Evolutionary conservation across 64 coral and sea anemone genomes (phyloP).

Genomic region (Dendrophyllia cribrosa): DNA sequence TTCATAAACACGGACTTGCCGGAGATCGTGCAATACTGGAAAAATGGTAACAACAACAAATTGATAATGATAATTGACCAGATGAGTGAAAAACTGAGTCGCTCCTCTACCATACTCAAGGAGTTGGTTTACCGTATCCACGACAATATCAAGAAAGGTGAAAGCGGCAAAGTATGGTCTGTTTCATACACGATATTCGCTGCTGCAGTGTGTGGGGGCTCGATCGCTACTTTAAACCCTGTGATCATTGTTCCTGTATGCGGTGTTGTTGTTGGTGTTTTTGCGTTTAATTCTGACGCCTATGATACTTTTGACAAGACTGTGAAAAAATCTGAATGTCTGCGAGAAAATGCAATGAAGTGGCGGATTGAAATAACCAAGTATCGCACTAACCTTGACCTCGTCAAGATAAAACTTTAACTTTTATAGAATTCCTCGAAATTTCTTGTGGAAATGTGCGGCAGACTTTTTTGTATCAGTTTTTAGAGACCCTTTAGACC

Average conservation of each 20-base stretch:
- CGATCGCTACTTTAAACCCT: neutral
- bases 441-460: too few species aligned
- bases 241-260: neutral
- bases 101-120: neutral
- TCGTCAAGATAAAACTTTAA: neutral
- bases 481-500: too few species aligned
- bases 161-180: neutral
- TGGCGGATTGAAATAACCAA: neutral
- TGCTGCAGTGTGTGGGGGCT: neutral
- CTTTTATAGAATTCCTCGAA: too few species aligned
- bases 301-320: neutral
- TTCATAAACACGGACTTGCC: neutral
- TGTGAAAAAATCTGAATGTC: neutral
- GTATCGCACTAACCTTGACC: neutral
- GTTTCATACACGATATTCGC: neutral
- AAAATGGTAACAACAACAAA: neutral
- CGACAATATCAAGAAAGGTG: neutral
- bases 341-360: neutral
- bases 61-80: neutral
- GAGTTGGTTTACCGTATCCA: neutral
- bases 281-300: neutral
- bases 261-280: neutral
- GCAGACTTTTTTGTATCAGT: too few species aligned
- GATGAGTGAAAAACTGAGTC: neutral
- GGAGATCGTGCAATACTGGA: neutral